Evolutionary conservation across 1,140 invertebrate species (phyloP).

Genomic region (Drosophila ercepeae): DNA sequence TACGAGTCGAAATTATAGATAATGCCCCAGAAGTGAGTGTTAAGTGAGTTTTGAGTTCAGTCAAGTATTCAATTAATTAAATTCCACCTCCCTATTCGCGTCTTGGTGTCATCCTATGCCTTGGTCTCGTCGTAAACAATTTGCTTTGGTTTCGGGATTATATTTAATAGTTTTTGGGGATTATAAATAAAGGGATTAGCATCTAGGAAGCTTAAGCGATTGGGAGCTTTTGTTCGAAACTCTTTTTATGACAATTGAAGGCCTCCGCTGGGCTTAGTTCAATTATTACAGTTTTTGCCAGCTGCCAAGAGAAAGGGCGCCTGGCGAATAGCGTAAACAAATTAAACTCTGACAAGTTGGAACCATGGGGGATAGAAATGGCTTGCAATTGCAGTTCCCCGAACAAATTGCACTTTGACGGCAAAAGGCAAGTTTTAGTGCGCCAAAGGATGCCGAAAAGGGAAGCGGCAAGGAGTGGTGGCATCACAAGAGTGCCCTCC

Average conservation of each 20-base stretch:
- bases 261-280: slow-evolving; percentile 37
- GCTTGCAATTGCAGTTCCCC: slow-evolving; percentile 51
- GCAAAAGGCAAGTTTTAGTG: slow-evolving; percentile 72
- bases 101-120: neutral
- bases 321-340: slow-evolving; percentile 63
- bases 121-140: neutral
- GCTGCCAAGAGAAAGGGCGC: slow-evolving; percentile 45
- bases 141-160: slow-evolving; percentile 5
- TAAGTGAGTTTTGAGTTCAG: slow-evolving; percentile 37
- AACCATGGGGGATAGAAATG: slow-evolving; percentile 6
- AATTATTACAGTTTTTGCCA: slow-evolving; percentile 55
- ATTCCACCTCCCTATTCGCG: neutral
- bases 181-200: slow-evolving; percentile 21
- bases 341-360: slow-evolving; percentile 65
- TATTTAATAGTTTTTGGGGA: slow-evolving; percentile 15
- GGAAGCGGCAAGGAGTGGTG: slow-evolving; percentile 30
- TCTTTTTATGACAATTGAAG: slow-evolving; percentile 44
- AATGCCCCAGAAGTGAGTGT: slow-evolving; percentile 31
- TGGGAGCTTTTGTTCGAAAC: neutral
- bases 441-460: slow-evolving; percentile 5
- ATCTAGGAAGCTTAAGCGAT: slow-evolving; percentile 15
- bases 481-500: slow-evolving; percentile 47
- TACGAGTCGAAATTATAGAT: slow-evolving; percentile 9
- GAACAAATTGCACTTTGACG: slow-evolving; percentile 79
- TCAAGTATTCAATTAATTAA: slow-evolving; percentile 50